These are phyloP conservation scores for Rhombomys opimus DNA, from an alignment of 2,113 vertebrate genomes.

Conservation along the genomic window DNA sequence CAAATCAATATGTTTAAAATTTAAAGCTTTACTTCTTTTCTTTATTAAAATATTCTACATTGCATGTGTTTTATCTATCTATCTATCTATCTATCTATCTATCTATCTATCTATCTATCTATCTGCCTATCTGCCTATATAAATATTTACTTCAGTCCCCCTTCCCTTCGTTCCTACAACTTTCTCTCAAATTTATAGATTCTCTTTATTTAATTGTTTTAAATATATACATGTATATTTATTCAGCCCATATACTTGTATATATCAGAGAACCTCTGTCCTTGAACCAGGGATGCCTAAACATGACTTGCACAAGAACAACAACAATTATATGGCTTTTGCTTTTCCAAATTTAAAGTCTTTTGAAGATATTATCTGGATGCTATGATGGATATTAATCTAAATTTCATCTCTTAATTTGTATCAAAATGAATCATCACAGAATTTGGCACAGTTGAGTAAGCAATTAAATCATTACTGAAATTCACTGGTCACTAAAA, in stretches of 20 bases:
- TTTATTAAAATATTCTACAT: neutral
- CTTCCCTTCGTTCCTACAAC: neutral
- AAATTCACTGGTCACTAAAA: conserved; percentile 74
- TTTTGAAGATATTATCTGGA: conserved; percentile 36
- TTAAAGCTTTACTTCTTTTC: neutral
- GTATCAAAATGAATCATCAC: conserved; percentile 6
- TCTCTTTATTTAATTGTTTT: neutral
- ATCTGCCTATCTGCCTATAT: neutral
- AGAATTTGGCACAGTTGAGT: neutral
- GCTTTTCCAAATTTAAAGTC: neutral
- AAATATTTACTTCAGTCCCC: neutral
- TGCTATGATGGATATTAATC: neutral
- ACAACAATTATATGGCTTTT: neutral
- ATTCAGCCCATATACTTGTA: neutral
- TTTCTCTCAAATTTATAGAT: neutral
- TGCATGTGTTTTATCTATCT: neutral
- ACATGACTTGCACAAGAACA: neutral
- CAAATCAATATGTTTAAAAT: neutral
- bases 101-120: neutral
- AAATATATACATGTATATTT: neutral
- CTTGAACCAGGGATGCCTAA: neutral
- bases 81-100: no score
- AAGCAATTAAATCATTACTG: neutral
- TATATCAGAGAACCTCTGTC: neutral
- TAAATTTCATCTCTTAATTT: conserved; percentile 63